phyloP scores from a whole-genome alignment of 2,113 vertebrate genomes.

The Daphoenositta chrysoptera region DNA sequence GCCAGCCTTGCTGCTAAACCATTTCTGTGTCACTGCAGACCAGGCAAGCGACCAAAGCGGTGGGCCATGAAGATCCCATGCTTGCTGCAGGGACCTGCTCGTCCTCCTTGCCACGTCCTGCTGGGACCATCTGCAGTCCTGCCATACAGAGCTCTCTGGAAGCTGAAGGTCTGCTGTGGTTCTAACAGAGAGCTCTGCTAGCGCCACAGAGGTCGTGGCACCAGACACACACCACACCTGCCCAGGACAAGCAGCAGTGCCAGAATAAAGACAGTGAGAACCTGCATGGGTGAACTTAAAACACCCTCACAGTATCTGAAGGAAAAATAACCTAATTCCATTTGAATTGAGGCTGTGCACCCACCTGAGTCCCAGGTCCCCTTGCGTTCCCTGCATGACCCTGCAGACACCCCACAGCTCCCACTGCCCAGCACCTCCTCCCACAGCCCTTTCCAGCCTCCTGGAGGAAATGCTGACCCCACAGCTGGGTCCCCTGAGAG shows the following conservation, averaged over 20 bases:
- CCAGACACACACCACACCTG: rapidly evolving
- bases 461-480: neutral
- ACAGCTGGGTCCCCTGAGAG: neutral
- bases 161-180: neutral
- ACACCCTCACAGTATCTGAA: no score
- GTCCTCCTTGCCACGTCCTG: no score
- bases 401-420: rapidly evolving
- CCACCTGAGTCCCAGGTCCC: no score
- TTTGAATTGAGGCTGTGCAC: neutral
- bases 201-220: rapidly evolving
- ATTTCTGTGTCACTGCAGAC: no score
- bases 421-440: rapidly evolving
- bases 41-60: rapidly evolving
- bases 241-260: neutral
- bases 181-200: neutral
- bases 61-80: rapidly evolving
- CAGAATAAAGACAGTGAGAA: no score
- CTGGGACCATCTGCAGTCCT: neutral
- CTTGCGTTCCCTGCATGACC: rapidly evolving
- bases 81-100: neutral
- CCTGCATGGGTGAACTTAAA: neutral
- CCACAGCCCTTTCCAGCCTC: neutral
- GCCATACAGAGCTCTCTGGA: neutral
- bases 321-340: neutral
- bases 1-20: neutral